Evolutionary conservation across 2,113 vertebrate genomes (phyloP).

Genomic region (Nasalis larvatus): DNA sequence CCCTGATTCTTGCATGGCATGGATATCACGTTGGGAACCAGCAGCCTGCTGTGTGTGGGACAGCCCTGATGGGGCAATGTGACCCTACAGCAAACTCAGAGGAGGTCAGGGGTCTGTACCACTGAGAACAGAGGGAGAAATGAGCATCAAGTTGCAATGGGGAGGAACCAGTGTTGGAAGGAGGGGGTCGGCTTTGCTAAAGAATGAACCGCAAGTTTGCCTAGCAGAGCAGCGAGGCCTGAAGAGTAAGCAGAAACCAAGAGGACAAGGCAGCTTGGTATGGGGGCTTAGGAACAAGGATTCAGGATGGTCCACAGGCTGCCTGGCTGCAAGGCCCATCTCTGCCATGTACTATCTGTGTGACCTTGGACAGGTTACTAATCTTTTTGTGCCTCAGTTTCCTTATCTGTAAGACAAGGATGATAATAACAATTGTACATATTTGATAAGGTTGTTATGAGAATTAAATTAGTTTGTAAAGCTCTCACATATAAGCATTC

Average conservation of each 20-base stretch:
- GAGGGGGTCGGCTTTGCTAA: neutral
- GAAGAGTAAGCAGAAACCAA: neutral
- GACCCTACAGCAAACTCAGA: neutral
- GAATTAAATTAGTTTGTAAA: conserved; percentile 5
- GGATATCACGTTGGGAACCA: neutral
- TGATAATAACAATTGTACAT: neutral
- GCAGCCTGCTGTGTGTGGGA: neutral
- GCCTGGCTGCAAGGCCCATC: neutral
- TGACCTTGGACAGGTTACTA: neutral
- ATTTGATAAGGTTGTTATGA: neutral
- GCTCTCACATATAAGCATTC: neutral
- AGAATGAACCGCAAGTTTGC: neutral
- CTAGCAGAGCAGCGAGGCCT: neutral
- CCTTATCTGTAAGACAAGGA: neutral
- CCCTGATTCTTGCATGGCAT: neutral
- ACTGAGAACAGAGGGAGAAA: neutral
- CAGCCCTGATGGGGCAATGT: no score
- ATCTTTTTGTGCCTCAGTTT: neutral
- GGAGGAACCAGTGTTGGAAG: neutral
- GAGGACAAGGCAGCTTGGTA: neutral
- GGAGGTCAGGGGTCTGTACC: neutral
- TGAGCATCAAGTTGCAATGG: neutral
- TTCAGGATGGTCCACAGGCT: neutral
- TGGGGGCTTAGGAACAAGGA: neutral
- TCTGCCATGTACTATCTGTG: neutral